Evolutionary conservation across 2,888 invertebrate genomes (phyloP), one percentile per base, ranked within the genome.

Genomic region (Sinelater perroti): DNA sequence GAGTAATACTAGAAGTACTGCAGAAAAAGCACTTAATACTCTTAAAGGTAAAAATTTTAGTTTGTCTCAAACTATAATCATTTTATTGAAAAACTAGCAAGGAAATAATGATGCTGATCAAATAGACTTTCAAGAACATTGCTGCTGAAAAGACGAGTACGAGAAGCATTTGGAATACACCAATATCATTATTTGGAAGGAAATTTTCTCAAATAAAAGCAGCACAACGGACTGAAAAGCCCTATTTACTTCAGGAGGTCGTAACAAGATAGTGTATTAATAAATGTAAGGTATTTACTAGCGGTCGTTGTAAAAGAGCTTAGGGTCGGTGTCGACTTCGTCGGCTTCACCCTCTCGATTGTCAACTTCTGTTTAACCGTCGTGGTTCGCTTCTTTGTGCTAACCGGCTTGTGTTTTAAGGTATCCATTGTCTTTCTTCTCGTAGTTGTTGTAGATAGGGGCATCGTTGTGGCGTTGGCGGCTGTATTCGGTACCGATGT

Each of bases 381-480:
- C 1, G 38, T 20, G 6, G 20, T 11, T 20, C 10, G 18, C 4
- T 10, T n/a, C 2, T 6, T 5, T 16, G 7, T 82, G 79, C 81
- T 81, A 0, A 79, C 67, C 0, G 82, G 81, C 0, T 78, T 78
- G 42, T 81, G 77, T 1, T 75, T 79, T 20, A 81, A 78, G 28
- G 73, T 55, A 20, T n/a, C 21, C 38, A 21, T 38, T 3, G 30
- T 18, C 30, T 45, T 30, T 21, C 60, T 61, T 16, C 33, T 46
- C 6, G 67, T 66, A 16, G 65, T 65, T 20, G 49, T 56, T 42
- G 55, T 55, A 20, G 13, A 8, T 11, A 33, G 31, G 16, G 30
- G 21, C 5, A 45, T 53, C 4, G 40, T 40, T 24, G 14, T 40
- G 16, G 24, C 21, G 24, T 24, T 40, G 10, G 24, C 14, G 13